Evolutionary conservation across 2,888 invertebrate genomes (phyloP), one percentile per base, ranked within the genome.

Genomic region (Habrosyne pyritoides): DNA sequence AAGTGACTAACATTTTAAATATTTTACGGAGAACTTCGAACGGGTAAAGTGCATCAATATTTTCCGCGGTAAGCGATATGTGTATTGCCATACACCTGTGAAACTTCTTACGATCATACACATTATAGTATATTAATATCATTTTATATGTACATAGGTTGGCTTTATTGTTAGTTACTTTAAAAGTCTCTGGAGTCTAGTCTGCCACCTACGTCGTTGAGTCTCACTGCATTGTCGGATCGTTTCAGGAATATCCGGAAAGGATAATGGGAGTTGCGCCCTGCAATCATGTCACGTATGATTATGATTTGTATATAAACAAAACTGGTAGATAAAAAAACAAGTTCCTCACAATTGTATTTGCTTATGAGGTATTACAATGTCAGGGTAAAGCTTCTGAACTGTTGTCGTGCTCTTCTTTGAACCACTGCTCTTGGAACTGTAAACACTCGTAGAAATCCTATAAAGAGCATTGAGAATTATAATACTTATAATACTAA

Each of bases 181-280:
- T 33, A 33, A n/a, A 1, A 89, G 75, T 61, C 75, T 85, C 51
- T 63, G 67, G 0, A 89, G 75, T 36, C 90, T 75, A 18, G 72
- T 79, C 57, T 78, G 80, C 90, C 90, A 91, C n/a, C 87, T 84
- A 4, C 75, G 79, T 0, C 81, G 81, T 63, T 91, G 90, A 0
- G 67, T 72, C 24, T 83, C 81, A 58, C 82, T 89, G 60, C 87
- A 84, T 0, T 73, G 76, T 10, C 65, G 74, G 8, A 74, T 66
- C 1, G 62, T 56, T 53, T 79, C 84, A 0, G 77, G 60, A 18
- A 76, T 76, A 2, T 77, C 77, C 6, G 87, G 87, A 64, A 89
- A 90, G 10, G 77, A 61, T 4, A 79, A 54, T 6, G 90, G 87
- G 53, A 84, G 80, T 50, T 66, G 60, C 24, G 69, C 21, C 7